Conservation (phyloP, 2,888 invertebrate species). For the Plemyria rubiginata region DNA sequence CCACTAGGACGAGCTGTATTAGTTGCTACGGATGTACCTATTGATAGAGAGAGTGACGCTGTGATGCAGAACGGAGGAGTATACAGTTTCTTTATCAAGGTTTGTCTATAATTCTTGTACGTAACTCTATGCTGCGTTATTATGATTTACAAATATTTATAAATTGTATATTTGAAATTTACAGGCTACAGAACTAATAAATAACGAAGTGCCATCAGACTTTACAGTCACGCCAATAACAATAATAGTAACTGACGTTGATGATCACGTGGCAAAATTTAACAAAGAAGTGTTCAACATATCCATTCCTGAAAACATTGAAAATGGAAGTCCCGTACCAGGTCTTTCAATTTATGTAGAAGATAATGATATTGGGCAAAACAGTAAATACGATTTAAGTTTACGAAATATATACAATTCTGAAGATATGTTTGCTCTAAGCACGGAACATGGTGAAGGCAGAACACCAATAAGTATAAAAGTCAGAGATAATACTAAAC, state of each 20-base stretch:
- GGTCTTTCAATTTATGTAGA: slow-evolving; percentile 90
- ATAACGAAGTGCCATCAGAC: slow-evolving; percentile 89
- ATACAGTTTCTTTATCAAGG: slow-evolving; percentile 88
- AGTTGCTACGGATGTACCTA: slow-evolving; percentile 86
- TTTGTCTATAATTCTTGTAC: slow-evolving; percentile 42
- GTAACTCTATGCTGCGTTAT: neutral
- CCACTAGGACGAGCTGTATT: slow-evolving; percentile 85
- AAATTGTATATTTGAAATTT: slow-evolving; percentile 28
- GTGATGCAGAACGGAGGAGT: slow-evolving; percentile 92
- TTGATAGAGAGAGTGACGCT: slow-evolving; percentile 90
- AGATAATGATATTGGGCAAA: slow-evolving; percentile 90
- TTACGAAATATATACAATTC: slow-evolving; percentile 86
- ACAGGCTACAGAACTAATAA: slow-evolving; percentile 89
- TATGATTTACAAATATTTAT: too few relatives aligned
- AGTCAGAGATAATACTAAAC: slow-evolving; percentile 86
- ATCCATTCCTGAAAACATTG: slow-evolving; percentile 91
- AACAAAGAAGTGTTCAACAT: slow-evolving; percentile 87
- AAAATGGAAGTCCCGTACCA: slow-evolving; percentile 87
- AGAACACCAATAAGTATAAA: slow-evolving; percentile 90
- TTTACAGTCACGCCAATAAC: slow-evolving; percentile 88
- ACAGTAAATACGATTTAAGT: slow-evolving; percentile 88
- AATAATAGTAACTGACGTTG: slow-evolving; percentile 91
- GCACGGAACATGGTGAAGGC: slow-evolving; percentile 88
- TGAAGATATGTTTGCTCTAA: slow-evolving; percentile 86
- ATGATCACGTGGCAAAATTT: slow-evolving; percentile 90